A percentile compares a stretch with the other conserved stretches of the same genome.
phyloP scores from a whole-genome alignment of 2,888 invertebrate species.

The Netelia inedita region DNA sequence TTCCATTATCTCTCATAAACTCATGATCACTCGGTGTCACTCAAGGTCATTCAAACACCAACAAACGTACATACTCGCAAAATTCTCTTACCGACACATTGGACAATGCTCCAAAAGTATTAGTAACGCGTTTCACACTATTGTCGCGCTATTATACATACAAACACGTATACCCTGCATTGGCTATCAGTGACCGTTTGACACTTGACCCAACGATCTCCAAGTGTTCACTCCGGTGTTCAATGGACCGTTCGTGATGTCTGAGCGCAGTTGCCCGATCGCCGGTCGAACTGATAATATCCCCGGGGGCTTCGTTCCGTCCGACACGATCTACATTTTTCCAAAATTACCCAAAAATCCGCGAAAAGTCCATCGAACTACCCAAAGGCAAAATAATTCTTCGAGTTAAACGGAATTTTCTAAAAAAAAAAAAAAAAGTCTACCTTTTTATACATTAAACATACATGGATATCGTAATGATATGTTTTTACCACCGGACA shows the following conservation, averaged over 20 bases:
- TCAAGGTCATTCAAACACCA: no score
- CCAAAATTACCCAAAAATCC: background rate
- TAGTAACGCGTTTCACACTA: background rate
- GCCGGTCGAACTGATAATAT: slow-evolving; percentile 29
- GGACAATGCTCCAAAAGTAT: no score
- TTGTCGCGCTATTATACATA: background rate
- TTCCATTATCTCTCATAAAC: no score
- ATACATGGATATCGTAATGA: background rate
- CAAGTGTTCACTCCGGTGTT: slow-evolving; percentile 70
- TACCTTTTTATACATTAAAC: background rate
- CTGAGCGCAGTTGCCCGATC: slow-evolving; percentile 47
- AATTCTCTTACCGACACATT: no score
- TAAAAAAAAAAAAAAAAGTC: background rate
- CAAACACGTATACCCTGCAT: background rate
- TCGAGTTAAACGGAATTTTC: background rate
- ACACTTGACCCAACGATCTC: slow-evolving; percentile 81
- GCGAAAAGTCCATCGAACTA: background rate
- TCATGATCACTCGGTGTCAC: no score
- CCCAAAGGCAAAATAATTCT: background rate
- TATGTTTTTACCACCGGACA: background rate
- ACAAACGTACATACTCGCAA: no score
- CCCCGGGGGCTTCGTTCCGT: background rate
- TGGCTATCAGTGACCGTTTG: slow-evolving; percentile 81
- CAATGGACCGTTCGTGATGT: slow-evolving; percentile 67
- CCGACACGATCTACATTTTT: background rate